A percentile compares a stretch with the other conserved stretches of the same genome.
Evolutionary conservation across 2,888 invertebrate genomes (phyloP).

Genomic region (Aspidiotus destructor): DNA sequence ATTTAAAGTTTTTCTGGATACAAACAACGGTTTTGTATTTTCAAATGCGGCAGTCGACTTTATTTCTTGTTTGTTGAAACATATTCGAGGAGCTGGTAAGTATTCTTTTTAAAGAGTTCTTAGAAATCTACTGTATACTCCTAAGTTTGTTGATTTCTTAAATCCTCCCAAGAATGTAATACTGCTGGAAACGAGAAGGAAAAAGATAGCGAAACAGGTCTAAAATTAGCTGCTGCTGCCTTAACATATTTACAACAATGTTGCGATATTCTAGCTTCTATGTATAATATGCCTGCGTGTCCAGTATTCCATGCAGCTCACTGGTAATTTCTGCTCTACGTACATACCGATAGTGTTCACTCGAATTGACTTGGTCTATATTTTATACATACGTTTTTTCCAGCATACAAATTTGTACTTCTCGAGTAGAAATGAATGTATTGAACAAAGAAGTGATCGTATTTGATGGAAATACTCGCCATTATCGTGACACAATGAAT

Average conservation of each 20-base stretch:
- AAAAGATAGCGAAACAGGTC: conserved; percentile 41
- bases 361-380: background rate
- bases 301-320: conserved; percentile 86
- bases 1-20: conserved; percentile 84
- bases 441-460: conserved; percentile 14
- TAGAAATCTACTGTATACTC: background rate
- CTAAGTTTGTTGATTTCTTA: background rate
- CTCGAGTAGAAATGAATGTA: conserved; percentile 19
- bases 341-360: background rate
- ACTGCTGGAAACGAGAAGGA: conserved; percentile 31
- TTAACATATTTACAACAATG: conserved; percentile 77
- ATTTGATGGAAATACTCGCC: conserved; percentile 9
- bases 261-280: conserved; percentile 75
- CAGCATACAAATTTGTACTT: conserved; percentile 23
- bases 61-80: conserved; percentile 74
- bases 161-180: conserved; percentile 28
- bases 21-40: conserved; percentile 86
- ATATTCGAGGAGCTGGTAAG: conserved; percentile 53
- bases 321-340: conserved; percentile 38
- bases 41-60: conserved; percentile 91
- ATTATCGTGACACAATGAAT: background rate
- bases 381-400: background rate
- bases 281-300: conserved; percentile 91
- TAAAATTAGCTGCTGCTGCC: conserved; percentile 56
- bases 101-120: background rate